Evolutionary conservation across 2,113 vertebrate genomes (phyloP).

Genomic region (Cephalopterus ornatus): DNA sequence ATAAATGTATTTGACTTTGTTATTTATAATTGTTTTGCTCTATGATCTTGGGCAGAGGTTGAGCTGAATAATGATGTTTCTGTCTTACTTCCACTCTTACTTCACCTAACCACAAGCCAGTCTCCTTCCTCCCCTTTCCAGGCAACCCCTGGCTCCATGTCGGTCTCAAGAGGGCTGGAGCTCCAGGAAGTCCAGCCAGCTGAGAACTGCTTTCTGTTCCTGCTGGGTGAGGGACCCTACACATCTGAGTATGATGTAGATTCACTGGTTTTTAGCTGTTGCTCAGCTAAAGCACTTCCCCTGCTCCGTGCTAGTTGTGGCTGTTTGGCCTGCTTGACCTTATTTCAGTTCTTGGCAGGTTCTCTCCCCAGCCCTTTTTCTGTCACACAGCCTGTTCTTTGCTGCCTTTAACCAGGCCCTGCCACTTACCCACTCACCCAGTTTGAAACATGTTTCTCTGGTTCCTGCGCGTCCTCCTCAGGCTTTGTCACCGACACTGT

Average conservation of each 20-base stretch:
- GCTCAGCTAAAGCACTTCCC: background rate
- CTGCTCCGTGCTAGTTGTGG: background rate
- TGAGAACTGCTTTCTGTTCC: background rate
- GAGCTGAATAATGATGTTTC: accelerated
- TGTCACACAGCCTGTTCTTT: background rate
- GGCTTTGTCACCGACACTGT: background rate
- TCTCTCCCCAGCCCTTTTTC: background rate
- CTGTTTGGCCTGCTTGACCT: background rate
- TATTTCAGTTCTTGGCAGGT: background rate
- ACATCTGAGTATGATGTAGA: background rate
- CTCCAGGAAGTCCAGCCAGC: accelerated
- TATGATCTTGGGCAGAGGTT: background rate
- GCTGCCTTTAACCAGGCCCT: background rate
- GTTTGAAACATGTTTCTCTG: background rate
- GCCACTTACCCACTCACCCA: background rate
- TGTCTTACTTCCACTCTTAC: background rate
- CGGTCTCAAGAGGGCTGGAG: background rate
- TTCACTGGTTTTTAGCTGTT: background rate
- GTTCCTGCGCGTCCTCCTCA: background rate
- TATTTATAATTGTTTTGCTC: background rate
- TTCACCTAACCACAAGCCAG: background rate
- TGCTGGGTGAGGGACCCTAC: too few species aligned
- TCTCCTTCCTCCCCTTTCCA: background rate
- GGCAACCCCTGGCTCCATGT: background rate
- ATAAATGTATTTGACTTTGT: background rate